Percentiles rank a stretch among this genome's conserved stretches.
Conservation (phyloP, 2,888 invertebrate genomes). For the Lithophane leautieri region DNA sequence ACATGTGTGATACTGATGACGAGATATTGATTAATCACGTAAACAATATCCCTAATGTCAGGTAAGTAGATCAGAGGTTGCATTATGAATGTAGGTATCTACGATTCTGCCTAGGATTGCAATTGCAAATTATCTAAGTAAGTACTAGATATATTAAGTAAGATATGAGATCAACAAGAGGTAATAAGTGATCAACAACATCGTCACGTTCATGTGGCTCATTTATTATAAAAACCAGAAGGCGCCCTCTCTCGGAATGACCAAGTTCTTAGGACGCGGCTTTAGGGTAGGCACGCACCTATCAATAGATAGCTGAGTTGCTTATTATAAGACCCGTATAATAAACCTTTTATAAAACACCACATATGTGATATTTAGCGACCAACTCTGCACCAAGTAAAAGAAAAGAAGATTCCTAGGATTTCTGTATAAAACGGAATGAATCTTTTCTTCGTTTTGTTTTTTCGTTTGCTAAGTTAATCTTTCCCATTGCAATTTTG, state of each 20-base stretch:
- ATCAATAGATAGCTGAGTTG: too few relatives aligned
- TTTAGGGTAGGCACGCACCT: background rate
- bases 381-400: background rate
- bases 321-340: background rate
- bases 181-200: too few relatives aligned
- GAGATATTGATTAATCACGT: background rate
- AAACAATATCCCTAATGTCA: too few relatives aligned
- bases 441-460: conserved; percentile 20
- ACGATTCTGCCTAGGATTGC: too few relatives aligned
- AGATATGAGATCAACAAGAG: too few relatives aligned
- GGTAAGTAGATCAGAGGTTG: too few relatives aligned
- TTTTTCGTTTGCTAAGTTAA: background rate
- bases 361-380: background rate
- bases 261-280: background rate
- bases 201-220: too few relatives aligned
- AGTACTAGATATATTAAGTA: too few relatives aligned
- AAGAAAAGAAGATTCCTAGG: background rate
- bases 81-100: too few relatives aligned
- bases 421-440: conserved; percentile 18
- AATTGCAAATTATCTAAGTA: too few relatives aligned
- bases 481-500: background rate
- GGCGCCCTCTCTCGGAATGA: background rate
- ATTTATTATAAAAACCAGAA: background rate
- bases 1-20: too few relatives aligned
- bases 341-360: background rate